Conservation (phyloP, 2,113 vertebrate genomes). For the Calidris pygmaea region DNA sequence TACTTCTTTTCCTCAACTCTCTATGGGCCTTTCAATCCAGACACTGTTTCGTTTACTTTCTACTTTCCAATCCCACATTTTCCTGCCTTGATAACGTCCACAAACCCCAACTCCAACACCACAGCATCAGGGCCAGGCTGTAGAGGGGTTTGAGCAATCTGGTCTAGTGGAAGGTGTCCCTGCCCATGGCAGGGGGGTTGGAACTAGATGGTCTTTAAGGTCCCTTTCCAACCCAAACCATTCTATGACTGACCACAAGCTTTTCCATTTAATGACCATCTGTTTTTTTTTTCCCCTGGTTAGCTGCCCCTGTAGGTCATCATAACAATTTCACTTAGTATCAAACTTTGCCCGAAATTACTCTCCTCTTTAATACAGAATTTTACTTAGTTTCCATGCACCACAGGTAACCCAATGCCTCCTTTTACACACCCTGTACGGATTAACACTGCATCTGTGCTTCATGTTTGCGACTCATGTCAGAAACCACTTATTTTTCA, state of each 20-base stretch:
- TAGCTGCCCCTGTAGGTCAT: not conserved
- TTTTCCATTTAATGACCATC: accelerated
- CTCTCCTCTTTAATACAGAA: not conserved
- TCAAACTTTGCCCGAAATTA: not conserved
- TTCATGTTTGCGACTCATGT: not conserved
- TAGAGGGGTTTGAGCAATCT: not conserved
- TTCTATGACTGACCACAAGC: not conserved
- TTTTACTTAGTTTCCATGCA: not conserved
- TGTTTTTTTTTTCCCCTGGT: no score
- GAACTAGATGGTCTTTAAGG: not conserved
- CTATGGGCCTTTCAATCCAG: not conserved
- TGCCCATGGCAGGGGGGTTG: not conserved
- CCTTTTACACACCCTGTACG: not conserved
- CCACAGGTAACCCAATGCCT: not conserved
- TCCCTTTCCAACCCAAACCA: not conserved
- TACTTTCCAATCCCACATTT: not conserved
- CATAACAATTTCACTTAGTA: not conserved
- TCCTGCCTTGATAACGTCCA: not conserved
- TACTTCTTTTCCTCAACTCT: not conserved
- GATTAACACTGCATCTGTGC: not conserved
- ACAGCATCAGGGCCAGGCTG: not conserved
- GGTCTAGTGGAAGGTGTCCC: not conserved
- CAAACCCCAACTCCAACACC: not conserved
- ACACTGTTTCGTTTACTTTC: not conserved
- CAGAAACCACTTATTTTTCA: not conserved